Conservation (phyloP, 2,113 vertebrate genomes). For the Hydropotes inermis region DNA sequence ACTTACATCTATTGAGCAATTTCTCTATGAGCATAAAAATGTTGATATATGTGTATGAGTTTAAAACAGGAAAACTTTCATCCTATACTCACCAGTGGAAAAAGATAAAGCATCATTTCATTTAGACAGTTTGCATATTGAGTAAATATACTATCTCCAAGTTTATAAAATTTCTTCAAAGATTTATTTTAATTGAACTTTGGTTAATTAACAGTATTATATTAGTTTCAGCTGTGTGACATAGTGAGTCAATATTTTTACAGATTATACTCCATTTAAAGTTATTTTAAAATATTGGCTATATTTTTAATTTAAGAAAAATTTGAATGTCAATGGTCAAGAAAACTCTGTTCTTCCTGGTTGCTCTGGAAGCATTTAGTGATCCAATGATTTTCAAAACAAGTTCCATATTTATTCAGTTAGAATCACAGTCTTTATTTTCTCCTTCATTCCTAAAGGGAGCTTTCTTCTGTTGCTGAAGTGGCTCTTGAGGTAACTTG, state of each 20-base stretch:
- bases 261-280: background rate
- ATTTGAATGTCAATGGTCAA: background rate
- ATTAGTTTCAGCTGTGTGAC: background rate
- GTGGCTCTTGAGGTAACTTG: background rate
- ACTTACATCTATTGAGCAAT: background rate
- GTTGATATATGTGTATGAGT: rapidly evolving
- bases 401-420: rapidly evolving
- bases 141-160: background rate
- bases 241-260: background rate
- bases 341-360: background rate
- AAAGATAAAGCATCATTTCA: background rate
- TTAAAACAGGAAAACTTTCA: background rate
- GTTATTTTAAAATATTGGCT: background rate
- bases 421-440: background rate
- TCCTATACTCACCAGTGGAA: background rate
- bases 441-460: background rate
- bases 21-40: background rate
- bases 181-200: background rate
- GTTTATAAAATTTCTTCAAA: background rate
- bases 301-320: background rate
- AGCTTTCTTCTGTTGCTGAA: background rate
- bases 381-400: background rate
- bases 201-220: background rate
- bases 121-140: background rate
- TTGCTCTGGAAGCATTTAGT: background rate